A percentile compares a stretch with the other conserved stretches of the same genome.
Evolutionary conservation across 2,113 vertebrate genomes (phyloP).

Genomic region (Apus apus): DNA sequence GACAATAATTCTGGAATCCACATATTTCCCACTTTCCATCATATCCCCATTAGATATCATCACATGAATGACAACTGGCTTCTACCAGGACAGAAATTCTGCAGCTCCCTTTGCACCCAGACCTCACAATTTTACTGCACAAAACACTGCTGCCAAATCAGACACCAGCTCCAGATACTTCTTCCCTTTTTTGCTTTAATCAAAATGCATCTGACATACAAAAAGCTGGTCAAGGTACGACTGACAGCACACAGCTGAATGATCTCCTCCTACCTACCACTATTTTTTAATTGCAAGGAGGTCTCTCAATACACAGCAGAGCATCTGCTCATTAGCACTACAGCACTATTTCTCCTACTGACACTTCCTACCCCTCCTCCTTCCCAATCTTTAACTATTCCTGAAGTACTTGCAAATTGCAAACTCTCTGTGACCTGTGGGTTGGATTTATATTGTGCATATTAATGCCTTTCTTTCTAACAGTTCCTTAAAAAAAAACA

Average conservation of each 20-base stretch:
- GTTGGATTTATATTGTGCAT: constrained; percentile 38
- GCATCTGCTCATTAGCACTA: constrained; percentile 77
- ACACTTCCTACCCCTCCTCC: constrained; percentile 54
- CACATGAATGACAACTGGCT: background rate
- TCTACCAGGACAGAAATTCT: background rate
- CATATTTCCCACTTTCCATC: background rate
- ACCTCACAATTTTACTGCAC: constrained; percentile 2
- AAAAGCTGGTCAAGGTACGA: constrained; percentile 69
- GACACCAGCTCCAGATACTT: background rate
- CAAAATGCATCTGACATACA: constrained; percentile 38
- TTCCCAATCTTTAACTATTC: constrained; percentile 40
- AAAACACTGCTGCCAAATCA: constrained; percentile 21
- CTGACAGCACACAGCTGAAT: constrained; percentile 56
- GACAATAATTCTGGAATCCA: background rate
- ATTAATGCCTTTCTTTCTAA: background rate
- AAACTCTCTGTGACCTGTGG: constrained; percentile 41
- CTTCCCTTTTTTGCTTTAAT: background rate
- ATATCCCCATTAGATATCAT: background rate
- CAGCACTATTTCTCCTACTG: constrained; percentile 58
- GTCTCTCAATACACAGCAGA: constrained; percentile 63
- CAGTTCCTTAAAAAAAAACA: background rate
- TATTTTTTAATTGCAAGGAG: constrained; percentile 72
- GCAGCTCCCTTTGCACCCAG: background rate
- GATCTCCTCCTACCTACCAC: constrained; percentile 67
- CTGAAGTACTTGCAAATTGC: constrained; percentile 55